Evolutionary conservation across 1,140 invertebrate genomes (phyloP).

Genomic region (Diorhabda carinulata): DNA sequence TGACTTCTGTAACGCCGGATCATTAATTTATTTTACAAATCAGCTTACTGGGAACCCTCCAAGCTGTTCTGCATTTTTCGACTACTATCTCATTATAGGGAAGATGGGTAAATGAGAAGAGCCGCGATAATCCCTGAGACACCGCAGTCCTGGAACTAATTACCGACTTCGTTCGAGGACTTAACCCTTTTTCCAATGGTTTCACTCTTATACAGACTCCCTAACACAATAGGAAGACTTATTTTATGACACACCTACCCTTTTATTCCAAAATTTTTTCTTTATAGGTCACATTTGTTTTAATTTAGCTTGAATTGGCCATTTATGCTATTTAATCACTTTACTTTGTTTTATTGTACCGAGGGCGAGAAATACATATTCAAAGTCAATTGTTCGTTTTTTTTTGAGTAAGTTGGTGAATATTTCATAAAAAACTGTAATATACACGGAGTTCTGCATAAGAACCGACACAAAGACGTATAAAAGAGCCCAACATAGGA

Average conservation of each 20-base stretch:
- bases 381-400: too few relatives aligned
- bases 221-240: slow-evolving; percentile 9
- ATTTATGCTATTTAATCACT: too few relatives aligned
- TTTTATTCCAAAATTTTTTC: slow-evolving; percentile 20
- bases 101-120: slow-evolving; percentile 40
- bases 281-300: slow-evolving; percentile 26
- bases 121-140: slow-evolving; percentile 40
- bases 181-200: slow-evolving; percentile 36
- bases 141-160: slow-evolving; percentile 38
- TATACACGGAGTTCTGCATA: too few relatives aligned
- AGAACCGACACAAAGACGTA: too few relatives aligned
- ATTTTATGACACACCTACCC: slow-evolving; percentile 19
- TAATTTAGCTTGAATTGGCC: background rate
- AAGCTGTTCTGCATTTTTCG: slow-evolving; percentile 40
- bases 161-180: slow-evolving; percentile 28
- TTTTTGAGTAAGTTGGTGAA: too few relatives aligned
- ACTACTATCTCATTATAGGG: slow-evolving; percentile 40
- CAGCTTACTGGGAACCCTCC: slow-evolving; percentile 43
- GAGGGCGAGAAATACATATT: too few relatives aligned
- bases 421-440: too few relatives aligned
- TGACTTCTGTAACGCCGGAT: slow-evolving; percentile 44
- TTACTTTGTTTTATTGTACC: too few relatives aligned
- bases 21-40: slow-evolving; percentile 49
- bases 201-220: slow-evolving; percentile 8
- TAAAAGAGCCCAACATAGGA: too few relatives aligned